A percentile compares a stretch with the other conserved stretches of the same genome.
phyloP scores from a whole-genome alignment of 2,113 vertebrate genomes.

The Solea solea region DNA sequence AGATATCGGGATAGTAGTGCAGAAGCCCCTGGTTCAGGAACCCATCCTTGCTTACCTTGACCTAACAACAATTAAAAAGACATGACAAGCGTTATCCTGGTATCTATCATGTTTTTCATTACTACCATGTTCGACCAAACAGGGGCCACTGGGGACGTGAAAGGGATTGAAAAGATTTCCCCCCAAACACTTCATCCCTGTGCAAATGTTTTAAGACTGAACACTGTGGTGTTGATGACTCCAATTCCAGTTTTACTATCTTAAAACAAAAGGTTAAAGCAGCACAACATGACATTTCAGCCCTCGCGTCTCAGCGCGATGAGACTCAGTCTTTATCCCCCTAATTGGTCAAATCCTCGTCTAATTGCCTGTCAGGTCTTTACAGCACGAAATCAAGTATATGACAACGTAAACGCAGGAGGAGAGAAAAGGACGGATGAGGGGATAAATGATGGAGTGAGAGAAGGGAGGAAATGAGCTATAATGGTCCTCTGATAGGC shows the following conservation, averaged over 20 bases:
- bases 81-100: too few relatives aligned
- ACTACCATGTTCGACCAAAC: too few relatives aligned
- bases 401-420: conserved; percentile 17
- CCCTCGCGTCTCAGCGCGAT: conserved; percentile 13
- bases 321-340: conserved; percentile 33
- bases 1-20: too few relatives aligned
- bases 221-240: background rate
- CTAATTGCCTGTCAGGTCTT: conserved; percentile 59
- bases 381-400: conserved; percentile 45
- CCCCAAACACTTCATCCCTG: too few relatives aligned
- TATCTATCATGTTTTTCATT: too few relatives aligned
- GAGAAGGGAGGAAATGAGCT: conserved; percentile 5
- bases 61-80: too few relatives aligned
- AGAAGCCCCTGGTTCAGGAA: too few relatives aligned
- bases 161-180: too few relatives aligned
- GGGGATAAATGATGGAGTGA: conserved; percentile 3
- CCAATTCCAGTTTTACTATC: background rate
- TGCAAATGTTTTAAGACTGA: too few relatives aligned
- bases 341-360: conserved; percentile 64
- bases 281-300: conserved; percentile 19
- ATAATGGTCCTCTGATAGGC: conserved; percentile 37
- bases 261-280: conserved; percentile 20
- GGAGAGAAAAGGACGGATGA: conserved; percentile 13
- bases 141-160: too few relatives aligned
- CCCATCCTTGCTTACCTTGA: too few relatives aligned